A percentile compares a stretch with the other conserved stretches of the same genome.
Conservation (phyloP, 2,113 vertebrate species). For the Saguinus imperator region DNA sequence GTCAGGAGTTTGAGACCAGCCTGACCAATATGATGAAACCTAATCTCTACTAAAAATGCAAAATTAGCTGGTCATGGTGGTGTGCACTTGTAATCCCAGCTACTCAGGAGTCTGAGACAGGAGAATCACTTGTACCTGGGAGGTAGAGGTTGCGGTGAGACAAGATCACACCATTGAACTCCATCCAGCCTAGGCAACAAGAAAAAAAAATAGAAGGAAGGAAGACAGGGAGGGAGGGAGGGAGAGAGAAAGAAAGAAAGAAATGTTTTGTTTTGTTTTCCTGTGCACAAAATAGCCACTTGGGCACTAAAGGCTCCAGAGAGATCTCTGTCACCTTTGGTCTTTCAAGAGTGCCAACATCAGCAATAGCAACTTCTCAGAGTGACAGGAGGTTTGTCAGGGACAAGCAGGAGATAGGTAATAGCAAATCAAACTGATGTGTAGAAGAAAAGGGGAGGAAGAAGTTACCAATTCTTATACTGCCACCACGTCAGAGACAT, state of each 20-base stretch:
- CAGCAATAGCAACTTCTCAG: neutral
- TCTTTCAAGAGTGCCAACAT: neutral
- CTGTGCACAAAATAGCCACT: neutral
- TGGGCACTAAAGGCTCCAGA: neutral
- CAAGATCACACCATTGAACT: no score
- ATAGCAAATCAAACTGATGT: neutral
- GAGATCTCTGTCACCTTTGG: neutral
- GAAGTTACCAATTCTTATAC: neutral
- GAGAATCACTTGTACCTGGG: no score
- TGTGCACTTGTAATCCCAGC: no score
- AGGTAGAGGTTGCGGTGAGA: no score
- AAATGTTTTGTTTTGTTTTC: neutral
- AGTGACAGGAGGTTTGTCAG: neutral
- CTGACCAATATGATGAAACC: no score
- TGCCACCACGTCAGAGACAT: neutral
- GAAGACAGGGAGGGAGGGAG: accelerated
- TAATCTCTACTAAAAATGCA: no score
- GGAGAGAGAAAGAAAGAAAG: neutral
- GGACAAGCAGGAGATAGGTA: neutral
- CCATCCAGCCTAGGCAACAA: no score
- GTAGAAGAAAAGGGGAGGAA: neutral
- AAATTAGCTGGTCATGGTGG: no score
- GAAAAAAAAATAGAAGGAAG: no score
- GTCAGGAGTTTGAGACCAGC: no score
- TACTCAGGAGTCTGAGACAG: no score